A percentile compares a stretch with the other conserved stretches of the same genome.
These are phyloP conservation scores for Leptinotarsa rubiginosa DNA, from an alignment of 2,888 invertebrate species.

Conservation along the genomic window DNA sequence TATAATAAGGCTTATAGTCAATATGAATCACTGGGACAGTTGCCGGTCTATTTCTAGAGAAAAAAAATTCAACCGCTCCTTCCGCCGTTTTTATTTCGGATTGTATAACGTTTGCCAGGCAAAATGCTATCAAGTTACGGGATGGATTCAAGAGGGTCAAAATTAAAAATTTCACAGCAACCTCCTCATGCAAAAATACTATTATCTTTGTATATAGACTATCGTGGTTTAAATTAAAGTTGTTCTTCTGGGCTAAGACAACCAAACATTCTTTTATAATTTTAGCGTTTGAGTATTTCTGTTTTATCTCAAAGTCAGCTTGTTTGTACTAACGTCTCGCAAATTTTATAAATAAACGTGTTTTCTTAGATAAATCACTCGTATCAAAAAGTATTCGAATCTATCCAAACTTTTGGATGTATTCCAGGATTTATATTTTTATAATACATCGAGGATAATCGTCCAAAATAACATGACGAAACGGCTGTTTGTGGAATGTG, in stretches of 20 bases:
- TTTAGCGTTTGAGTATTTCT: neutral
- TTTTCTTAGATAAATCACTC: conserved; percentile 11
- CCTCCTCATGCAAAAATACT: no score
- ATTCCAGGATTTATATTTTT: conserved; percentile 30
- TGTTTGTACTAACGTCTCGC: neutral
- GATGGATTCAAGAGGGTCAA: no score
- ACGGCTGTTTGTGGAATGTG: conserved; percentile 20
- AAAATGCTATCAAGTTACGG: no score
- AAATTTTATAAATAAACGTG: conserved; percentile 22
- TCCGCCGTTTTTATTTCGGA: no score
- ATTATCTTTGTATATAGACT: no score
- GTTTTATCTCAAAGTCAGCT: neutral
- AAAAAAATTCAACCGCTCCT: no score
- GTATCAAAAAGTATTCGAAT: conserved; percentile 15
- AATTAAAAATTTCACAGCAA: no score
- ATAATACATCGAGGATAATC: conserved; percentile 24
- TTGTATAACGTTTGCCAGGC: no score
- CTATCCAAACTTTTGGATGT: conserved; percentile 30
- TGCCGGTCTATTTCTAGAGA: no score
- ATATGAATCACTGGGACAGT: no score
- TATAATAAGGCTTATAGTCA: no score
- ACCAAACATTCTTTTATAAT: neutral
- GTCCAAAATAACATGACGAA: conserved; percentile 27
- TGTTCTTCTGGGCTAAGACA: neutral
- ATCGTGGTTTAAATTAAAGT: neutral